Evolutionary conservation across 2,888 invertebrate species (phyloP).

Genomic region (Yponomeuta evonymella): DNA sequence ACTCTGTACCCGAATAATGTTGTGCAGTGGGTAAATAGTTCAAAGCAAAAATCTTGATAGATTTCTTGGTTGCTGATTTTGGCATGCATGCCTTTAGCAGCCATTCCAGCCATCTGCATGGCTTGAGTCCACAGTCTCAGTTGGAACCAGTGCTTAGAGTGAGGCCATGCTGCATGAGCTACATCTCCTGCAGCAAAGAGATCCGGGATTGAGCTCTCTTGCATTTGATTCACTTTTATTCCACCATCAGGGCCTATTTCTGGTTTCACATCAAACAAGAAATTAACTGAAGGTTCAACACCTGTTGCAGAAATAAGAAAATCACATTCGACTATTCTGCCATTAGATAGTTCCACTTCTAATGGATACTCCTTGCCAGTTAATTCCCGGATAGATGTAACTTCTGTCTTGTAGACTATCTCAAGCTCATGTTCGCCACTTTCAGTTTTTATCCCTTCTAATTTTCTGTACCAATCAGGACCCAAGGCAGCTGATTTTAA

Average conservation of each 20-base stretch:
- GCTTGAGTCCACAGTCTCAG: constrained; percentile 99
- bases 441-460: constrained; percentile 75
- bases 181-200: constrained; percentile 98
- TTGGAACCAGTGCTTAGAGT: constrained; percentile 91
- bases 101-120: constrained; percentile 96
- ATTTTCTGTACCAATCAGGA: constrained; percentile 93
- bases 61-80: constrained; percentile 77
- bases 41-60: constrained; percentile 96
- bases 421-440: constrained; percentile 66
- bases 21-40: constrained; percentile 97
- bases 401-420: constrained; percentile 78
- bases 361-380: constrained; percentile 78
- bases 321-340: constrained; percentile 85
- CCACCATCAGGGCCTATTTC: constrained; percentile 84
- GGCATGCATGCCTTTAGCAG: constrained; percentile 91
- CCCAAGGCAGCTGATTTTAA: constrained; percentile 93
- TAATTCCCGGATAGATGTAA: constrained; percentile 57
- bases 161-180: constrained; percentile 87
- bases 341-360: constrained; percentile 84
- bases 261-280: constrained; percentile 71
- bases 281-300: constrained; percentile 82
- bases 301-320: constrained; percentile 97
- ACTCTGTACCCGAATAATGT: constrained; percentile 96
- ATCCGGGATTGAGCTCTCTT: constrained; percentile 85
- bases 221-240: constrained; percentile 87